Base-by-base conservation (phyloP, 2,888 invertebrate species). In the Nowickia ferox region DNA sequence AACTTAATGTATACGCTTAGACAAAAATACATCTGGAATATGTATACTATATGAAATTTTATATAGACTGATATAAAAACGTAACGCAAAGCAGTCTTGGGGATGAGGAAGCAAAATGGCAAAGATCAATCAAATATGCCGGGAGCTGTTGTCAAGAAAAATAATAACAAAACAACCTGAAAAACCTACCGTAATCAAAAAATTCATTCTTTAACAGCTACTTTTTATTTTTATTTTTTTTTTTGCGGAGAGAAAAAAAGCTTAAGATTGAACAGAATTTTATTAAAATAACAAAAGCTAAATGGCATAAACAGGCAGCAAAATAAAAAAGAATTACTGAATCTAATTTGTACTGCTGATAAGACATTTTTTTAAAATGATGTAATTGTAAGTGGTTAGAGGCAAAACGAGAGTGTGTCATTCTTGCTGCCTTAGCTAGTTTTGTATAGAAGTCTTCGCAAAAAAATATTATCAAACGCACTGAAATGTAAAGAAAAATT, bases 51-150 rank as follows among this genome's bases (percentile, higher is more conserved):
- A 40, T 4, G 6, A 11, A 38, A 38, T 40, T 30, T 30, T 38
- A n/a, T 38, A n/a, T n/a, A n/a, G 15, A 59, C 1, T 59, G 19
- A 11, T 44, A 19, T 9, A 42, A 40, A 10, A n/a, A 59, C 19
- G 40, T 59, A 59, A 59, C 9, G 61, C 40, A 15, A 15, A 2
- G 5, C 15, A 48, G 19, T 63, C 9, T 15, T n/a, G 46, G 46
- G 13, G n/a, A 42, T 42, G 51, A 48, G 11, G 57, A 65, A 55
- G 9, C n/a, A 59, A 57, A 72, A 53, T 53, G 53, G 59, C 66
- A 53, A 55, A 68, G 59, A 84, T 84, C 82, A 82, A 82, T 82
- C 77, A 84, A 78, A 78, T 55, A 6, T 46, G 66, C 83, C 83
- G 2, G n/a, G 2, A 55, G 77, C 65, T 66, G 40, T 55, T 59